Base-by-base conservation (phyloP, 2,888 invertebrate genomes). In the Trachelus iudaicus region DNA sequence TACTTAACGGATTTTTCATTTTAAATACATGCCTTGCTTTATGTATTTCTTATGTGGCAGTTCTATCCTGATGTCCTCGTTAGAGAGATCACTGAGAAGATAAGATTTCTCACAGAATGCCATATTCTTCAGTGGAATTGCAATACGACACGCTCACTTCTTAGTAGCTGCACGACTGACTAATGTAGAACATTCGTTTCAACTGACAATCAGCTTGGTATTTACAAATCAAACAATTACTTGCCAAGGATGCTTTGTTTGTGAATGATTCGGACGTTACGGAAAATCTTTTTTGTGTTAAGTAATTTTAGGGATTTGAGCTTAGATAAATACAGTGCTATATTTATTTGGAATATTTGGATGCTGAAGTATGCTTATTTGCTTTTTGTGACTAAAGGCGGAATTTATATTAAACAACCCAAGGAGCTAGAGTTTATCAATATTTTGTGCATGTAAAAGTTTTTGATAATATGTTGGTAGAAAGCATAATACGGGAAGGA, bases 81-180 rank as follows among this genome's bases (percentile, higher is more conserved):
- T 75, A 23, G 69, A 34, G n/a, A 80, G 73, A 69, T 79, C 83
- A 11, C 73, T 80, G 12, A 85, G 78, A 0, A 88, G 82, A 81
- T 83, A 84, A 75, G 86, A 80, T 34, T 76, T 85, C 79, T 88
- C 88, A 34, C 80, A 79, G 0, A 82, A 76, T 73, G 79, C 81
- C 87, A 87, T 86, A 78, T 33, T 33, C 78, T 82, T 75, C 80
- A 77, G 34, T 33, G 56, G 15, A 56, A 75, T 40, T 33, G n/a
- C 23, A 73, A 34, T n/a, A 11, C 35, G n/a, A 71, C 73, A 77
- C 40, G 73, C 76, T 77, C 76, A 56, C 76, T 77, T 33, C 33
- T 80, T 69, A 76, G 40, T 40, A 79, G 77, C 73, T 74, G 78
- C 40, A 74, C 79, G 75, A 79, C 73, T 75, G 75, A 77, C 81